Conservation (phyloP, 2,113 vertebrate genomes). For the Chrysemys picta region DNA sequence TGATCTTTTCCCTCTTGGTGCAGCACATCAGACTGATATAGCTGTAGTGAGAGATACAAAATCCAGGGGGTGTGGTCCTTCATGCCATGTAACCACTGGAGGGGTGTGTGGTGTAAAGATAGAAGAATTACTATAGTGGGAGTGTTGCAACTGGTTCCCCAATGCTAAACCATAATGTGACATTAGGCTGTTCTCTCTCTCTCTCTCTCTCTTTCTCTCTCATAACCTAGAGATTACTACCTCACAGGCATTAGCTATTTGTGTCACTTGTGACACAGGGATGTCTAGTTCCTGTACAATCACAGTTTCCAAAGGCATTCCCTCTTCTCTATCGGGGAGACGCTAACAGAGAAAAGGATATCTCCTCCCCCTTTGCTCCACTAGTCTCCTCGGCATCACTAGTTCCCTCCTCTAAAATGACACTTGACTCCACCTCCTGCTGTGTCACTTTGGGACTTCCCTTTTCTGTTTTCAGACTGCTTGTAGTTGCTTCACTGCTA, state of each 20-base stretch:
- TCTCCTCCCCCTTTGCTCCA: background rate
- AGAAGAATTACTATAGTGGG: too few relatives aligned
- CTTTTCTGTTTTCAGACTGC: background rate
- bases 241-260: background rate
- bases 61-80: background rate
- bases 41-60: background rate
- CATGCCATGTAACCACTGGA: background rate
- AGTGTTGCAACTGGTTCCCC: too few relatives aligned
- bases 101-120: too few relatives aligned
- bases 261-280: background rate
- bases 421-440: too few relatives aligned
- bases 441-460: background rate
- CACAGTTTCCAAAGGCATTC: background rate
- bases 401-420: too few relatives aligned
- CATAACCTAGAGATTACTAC: background rate
- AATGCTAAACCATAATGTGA: too few relatives aligned
- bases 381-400: background rate
- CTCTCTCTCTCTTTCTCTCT: too few relatives aligned
- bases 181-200: too few relatives aligned
- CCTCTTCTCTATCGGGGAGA: background rate
- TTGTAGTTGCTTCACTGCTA: too few relatives aligned
- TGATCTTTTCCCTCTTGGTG: background rate
- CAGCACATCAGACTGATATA: background rate
- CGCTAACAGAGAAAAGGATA: too few relatives aligned
- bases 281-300: background rate